These are phyloP conservation scores for Mimachlamys varia DNA, from an alignment of 2,888 invertebrate species.

Conservation along the genomic window DNA sequence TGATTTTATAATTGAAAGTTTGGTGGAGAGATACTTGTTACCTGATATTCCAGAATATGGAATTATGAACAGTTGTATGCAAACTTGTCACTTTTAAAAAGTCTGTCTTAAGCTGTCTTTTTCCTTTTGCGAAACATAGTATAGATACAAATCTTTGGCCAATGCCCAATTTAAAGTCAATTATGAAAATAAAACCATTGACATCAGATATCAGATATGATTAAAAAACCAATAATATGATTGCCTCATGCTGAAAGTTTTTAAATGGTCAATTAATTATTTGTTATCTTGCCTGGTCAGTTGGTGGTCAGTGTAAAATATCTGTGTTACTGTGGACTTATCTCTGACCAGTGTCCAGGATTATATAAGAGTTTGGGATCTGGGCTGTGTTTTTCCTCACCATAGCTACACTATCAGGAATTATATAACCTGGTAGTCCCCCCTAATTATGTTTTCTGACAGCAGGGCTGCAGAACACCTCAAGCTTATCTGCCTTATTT, in stretches of 20 bases:
- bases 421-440: not conserved
- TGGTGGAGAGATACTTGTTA: too few relatives aligned
- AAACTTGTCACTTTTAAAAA: too few relatives aligned
- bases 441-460: conserved; percentile 36
- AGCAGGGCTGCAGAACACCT: conserved; percentile 16
- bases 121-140: too few relatives aligned
- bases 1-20: too few relatives aligned
- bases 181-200: too few relatives aligned
- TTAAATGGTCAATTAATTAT: conserved; percentile 26
- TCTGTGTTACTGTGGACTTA: conserved; percentile 16
- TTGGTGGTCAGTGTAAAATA: conserved; percentile 17
- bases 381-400: conserved; percentile 32
- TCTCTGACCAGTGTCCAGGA: conserved; percentile 15
- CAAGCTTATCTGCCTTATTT: not conserved
- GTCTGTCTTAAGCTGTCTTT: too few relatives aligned
- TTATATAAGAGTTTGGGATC: conserved; percentile 15
- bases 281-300: conserved; percentile 3
- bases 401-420: conserved; percentile 1
- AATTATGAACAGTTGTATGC: too few relatives aligned
- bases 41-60: too few relatives aligned
- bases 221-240: not conserved
- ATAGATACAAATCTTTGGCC: too few relatives aligned
- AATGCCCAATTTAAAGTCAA: too few relatives aligned
- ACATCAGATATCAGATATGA: not conserved
- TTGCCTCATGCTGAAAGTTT: conserved; percentile 27